Conservation (phyloP, 30 jellyfish, hydroid and myxozoan genomes). For the Clytia hemisphaerica region DNA sequence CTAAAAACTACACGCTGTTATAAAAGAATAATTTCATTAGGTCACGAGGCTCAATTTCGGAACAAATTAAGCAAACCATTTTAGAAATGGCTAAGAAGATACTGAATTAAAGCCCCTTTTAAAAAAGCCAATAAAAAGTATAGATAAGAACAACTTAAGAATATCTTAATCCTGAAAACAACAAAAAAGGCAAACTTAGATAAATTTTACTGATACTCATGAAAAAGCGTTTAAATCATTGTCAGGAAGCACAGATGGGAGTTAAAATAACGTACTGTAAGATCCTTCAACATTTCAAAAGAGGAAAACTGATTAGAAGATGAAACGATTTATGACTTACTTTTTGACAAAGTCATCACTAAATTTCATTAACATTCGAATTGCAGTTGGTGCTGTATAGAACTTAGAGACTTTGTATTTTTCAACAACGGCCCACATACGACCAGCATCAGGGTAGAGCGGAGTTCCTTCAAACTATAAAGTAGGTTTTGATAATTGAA, state of each 20-base stretch:
- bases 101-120: background rate
- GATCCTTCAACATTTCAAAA: too few relatives aligned
- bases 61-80: too few relatives aligned
- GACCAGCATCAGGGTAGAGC: conserved; percentile 92
- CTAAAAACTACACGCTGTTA: too few relatives aligned
- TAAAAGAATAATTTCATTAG: too few relatives aligned
- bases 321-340: conserved; percentile 27
- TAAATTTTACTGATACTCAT: too few relatives aligned
- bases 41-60: too few relatives aligned
- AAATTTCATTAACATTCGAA: conserved; percentile 83
- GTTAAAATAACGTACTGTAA: background rate
- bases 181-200: too few relatives aligned
- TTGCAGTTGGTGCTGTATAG: conserved; percentile 99
- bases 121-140: background rate
- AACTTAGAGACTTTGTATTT: conserved; percentile 70
- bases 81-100: too few relatives aligned
- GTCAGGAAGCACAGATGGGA: background rate
- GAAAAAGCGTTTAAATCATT: too few relatives aligned
- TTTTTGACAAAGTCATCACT: conserved; percentile 63
- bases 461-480: conserved; percentile 96
- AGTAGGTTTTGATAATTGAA: too few relatives aligned
- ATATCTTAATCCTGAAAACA: background rate
- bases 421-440: conserved; percentile 92
- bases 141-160: background rate
- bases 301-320: background rate